These are phyloP conservation scores for Spermophilus dauricus DNA, from an alignment of 2,113 vertebrate genomes.

Conservation along the genomic window DNA sequence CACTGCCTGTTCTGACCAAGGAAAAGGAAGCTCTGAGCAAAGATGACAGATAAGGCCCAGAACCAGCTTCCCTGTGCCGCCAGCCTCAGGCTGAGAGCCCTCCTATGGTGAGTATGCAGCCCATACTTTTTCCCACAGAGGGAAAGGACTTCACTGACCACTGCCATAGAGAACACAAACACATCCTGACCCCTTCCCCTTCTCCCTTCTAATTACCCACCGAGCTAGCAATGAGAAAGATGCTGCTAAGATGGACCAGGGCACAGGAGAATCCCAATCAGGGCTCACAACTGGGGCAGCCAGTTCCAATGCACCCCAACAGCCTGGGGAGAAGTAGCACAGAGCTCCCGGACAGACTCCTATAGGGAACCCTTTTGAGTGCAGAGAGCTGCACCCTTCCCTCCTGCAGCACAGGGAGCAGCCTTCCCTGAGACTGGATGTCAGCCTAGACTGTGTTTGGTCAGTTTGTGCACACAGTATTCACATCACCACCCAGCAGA, in stretches of 20 bases:
- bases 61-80: slow-evolving; percentile 90
- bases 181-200: background rate
- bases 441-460: too few relatives aligned
- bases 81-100: slow-evolving; percentile 91
- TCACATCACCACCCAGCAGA: background rate
- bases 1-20: background rate
- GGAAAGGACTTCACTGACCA: background rate
- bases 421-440: too few relatives aligned
- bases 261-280: background rate
- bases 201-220: background rate
- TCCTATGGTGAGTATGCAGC: slow-evolving; percentile 90
- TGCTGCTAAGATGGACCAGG: background rate
- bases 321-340: background rate
- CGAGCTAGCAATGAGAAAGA: background rate
- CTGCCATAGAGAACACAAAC: too few relatives aligned
- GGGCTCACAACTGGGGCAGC: background rate
- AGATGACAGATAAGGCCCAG: slow-evolving; percentile 79
- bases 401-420: too few relatives aligned
- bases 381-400: background rate
- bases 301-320: background rate
- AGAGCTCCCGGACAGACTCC: fast-evolving
- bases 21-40: background rate
- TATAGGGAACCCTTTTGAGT: fast-evolving
- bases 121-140: background rate
- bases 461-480: background rate